Conservation (phyloP, 2,113 vertebrate genomes). For the Poecilia latipinna region DNA sequence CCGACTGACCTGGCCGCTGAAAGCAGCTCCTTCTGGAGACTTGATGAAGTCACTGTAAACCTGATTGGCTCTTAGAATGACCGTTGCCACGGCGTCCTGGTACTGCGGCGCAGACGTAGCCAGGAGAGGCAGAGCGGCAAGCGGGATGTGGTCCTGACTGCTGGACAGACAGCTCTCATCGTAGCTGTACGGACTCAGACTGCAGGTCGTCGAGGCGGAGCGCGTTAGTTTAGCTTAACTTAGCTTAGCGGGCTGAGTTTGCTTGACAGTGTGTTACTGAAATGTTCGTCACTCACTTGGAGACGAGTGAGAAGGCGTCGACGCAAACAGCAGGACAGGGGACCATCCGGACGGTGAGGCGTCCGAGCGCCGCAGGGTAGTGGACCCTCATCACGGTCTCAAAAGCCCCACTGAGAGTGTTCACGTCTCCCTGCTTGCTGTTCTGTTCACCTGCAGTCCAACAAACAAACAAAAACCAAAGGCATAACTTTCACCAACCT, state of each 20-base stretch:
- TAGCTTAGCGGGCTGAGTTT: not conserved
- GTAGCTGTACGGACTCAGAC: constrained; percentile 95
- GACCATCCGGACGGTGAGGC: constrained; percentile 89
- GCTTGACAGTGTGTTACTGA: not conserved
- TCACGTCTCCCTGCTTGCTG: constrained; percentile 94
- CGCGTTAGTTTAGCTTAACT: not conserved
- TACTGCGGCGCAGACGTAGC: constrained; percentile 96
- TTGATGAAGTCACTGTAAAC: constrained; percentile 92
- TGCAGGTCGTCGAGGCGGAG: constrained; percentile 58
- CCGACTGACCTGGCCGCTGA: constrained; percentile 90
- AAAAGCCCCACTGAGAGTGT: constrained; percentile 90
- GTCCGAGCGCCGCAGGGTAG: constrained; percentile 91
- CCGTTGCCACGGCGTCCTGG: constrained; percentile 92
- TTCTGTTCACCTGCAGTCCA: constrained; percentile 85
- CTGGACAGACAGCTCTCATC: constrained; percentile 95
- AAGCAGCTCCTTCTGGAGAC: constrained; percentile 88
- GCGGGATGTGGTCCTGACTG: constrained; percentile 97
- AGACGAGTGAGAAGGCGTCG: constrained; percentile 93
- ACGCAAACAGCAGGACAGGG: constrained; percentile 95
- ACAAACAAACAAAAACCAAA: not conserved
- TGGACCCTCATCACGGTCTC: constrained; percentile 96
- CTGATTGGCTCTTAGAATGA: constrained; percentile 94
- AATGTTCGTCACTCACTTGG: constrained; percentile 81
- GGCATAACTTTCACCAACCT: not conserved
- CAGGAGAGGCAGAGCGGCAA: constrained; percentile 92